These are phyloP conservation scores for Protobothrops flavoviridis DNA, from an alignment of 2,113 vertebrate genomes.

Conservation along the genomic window DNA sequence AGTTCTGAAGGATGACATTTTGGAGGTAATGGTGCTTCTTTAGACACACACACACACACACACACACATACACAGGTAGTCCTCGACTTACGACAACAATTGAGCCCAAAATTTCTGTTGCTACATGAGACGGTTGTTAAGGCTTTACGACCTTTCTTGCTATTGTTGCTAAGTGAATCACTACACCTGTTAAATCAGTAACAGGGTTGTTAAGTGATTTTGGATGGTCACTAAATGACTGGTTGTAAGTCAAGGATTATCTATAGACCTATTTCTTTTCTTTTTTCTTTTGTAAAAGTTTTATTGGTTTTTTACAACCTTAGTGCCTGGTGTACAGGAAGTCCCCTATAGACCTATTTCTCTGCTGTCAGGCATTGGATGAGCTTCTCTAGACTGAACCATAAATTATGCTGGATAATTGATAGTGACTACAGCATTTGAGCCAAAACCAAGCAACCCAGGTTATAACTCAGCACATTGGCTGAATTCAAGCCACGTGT, in stretches of 20 bases:
- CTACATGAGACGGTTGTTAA: neutral
- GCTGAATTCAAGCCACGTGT: neutral
- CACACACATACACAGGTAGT: neutral
- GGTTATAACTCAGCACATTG: neutral
- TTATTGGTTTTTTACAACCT: too few species aligned
- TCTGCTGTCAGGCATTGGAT: neutral
- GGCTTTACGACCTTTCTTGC: neutral
- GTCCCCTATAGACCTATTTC: neutral
- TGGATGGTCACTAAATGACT: neutral
- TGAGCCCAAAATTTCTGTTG: neutral
- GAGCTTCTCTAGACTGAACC: neutral
- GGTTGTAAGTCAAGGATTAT: neutral
- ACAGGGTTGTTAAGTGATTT: neutral
- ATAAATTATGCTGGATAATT: neutral
- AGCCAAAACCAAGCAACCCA: neutral
- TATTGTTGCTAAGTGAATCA: neutral
- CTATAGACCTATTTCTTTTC: neutral
- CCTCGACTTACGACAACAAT: neutral
- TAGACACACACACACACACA: neutral
- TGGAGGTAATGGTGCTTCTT: slow-evolving; percentile 80
- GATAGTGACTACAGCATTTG: neutral
- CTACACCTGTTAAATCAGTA: neutral
- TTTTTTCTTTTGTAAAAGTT: too few species aligned
- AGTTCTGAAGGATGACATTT: slow-evolving; percentile 87
- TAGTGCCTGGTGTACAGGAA: too few species aligned